These are phyloP conservation scores for Abrostola triplasia DNA, from an alignment of 2,888 invertebrate species.

Conservation along the genomic window DNA sequence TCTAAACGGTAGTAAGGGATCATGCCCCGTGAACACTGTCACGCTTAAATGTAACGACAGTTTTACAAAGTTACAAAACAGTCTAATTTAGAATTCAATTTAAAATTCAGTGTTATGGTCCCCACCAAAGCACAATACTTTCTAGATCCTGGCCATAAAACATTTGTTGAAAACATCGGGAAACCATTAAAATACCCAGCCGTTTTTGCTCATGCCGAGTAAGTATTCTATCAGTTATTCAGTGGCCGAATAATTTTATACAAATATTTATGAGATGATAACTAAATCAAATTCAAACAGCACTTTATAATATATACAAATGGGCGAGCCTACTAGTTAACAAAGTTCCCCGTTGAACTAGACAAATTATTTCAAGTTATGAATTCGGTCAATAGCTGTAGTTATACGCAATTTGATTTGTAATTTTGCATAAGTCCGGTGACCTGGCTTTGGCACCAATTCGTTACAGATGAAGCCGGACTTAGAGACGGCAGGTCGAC, in stretches of 20 bases:
- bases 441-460: conserved; percentile 59
- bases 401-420: conserved; percentile 56
- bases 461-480: conserved; percentile 63
- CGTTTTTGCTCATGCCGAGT: conserved; percentile 6
- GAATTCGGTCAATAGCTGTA: conserved; percentile 53
- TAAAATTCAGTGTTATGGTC: conserved; percentile 41
- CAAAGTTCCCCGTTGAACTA: conserved; percentile 35
- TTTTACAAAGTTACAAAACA: conserved; percentile 45
- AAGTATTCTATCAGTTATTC: conserved; percentile 7
- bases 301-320: conserved; percentile 32
- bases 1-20: conserved; percentile 53
- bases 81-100: conserved; percentile 48
- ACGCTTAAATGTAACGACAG: conserved; percentile 46
- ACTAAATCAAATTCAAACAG: conserved; percentile 22
- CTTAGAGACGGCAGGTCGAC: conserved; percentile 56
- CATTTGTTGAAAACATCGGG: conserved; percentile 6
- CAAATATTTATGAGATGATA: conserved; percentile 17
- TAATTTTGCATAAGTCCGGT: conserved; percentile 55
- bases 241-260: conserved; percentile 7
- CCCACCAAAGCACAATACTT: conserved; percentile 19
- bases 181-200: background rate
- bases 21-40: conserved; percentile 41
- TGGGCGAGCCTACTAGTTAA: conserved; percentile 31
- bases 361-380: conserved; percentile 52
- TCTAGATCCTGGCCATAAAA: conserved; percentile 19